These are phyloP conservation scores for Acanthosepion lycidas DNA, from an alignment of 2,888 invertebrate genomes.

Conservation along the genomic window DNA sequence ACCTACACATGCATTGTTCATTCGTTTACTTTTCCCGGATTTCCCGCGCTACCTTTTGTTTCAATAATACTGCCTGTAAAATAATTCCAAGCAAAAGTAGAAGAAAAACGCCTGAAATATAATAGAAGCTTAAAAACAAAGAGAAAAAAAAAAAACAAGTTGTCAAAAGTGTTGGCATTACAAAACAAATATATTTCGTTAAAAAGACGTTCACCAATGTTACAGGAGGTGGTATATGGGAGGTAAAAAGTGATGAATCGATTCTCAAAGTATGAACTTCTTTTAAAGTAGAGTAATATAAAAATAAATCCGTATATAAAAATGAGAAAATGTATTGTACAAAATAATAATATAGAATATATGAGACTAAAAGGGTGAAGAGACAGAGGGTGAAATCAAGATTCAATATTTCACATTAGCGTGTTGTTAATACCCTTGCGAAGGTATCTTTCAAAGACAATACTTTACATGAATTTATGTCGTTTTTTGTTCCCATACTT, in stretches of 20 bases:
- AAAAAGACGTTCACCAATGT: not conserved
- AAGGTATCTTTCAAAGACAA: not conserved
- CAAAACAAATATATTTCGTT: not conserved
- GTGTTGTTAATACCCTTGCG: not conserved
- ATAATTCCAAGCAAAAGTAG: not conserved
- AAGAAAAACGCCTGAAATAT: not conserved
- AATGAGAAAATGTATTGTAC: not conserved
- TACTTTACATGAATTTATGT: not conserved
- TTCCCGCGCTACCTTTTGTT: not conserved
- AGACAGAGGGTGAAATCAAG: not conserved
- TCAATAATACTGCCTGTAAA: not conserved
- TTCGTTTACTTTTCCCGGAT: not conserved
- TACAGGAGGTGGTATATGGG: not conserved
- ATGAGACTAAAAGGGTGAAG: not conserved
- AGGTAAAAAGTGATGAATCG: not conserved
- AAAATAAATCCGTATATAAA: too few species aligned
- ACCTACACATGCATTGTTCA: not conserved
- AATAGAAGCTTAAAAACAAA: not conserved
- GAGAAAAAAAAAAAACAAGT: not conserved
- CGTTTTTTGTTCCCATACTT: not conserved
- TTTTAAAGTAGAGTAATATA: too few species aligned
- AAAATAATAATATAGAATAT: not conserved
- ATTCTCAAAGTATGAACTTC: not conserved
- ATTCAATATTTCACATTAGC: not conserved
- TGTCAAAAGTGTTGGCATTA: not conserved